These are phyloP conservation scores for Morinoia aosen DNA, from an alignment of 2,888 invertebrate species.

Conservation along the genomic window DNA sequence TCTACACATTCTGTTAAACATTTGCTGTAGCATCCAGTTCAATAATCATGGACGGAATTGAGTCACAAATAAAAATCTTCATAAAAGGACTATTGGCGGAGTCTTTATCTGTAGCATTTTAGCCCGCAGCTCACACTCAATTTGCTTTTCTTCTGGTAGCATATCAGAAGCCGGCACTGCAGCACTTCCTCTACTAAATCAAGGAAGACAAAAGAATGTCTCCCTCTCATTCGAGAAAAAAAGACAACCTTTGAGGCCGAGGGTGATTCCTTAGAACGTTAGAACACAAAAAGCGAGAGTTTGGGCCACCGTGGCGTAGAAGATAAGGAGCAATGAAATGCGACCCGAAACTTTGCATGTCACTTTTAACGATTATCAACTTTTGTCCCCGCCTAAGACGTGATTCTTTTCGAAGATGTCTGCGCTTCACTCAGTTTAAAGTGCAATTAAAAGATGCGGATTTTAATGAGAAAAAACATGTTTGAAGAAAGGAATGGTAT, in stretches of 20 bases:
- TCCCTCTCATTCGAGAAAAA: constrained; percentile 32
- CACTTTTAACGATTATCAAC: neutral
- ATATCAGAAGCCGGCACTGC: constrained; percentile 1
- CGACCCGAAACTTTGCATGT: neutral
- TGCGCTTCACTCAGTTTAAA: neutral
- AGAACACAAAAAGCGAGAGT: neutral
- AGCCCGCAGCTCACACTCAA: neutral
- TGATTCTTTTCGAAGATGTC: neutral
- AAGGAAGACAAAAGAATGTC: constrained; percentile 43
- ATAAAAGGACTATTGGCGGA: neutral
- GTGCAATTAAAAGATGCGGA: neutral
- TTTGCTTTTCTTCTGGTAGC: neutral
- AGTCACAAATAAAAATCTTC: neutral
- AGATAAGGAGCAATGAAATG: constrained; percentile 26
- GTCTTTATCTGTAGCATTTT: neutral
- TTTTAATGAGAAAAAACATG: neutral
- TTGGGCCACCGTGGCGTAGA: neutral
- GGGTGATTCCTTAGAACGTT: neutral
- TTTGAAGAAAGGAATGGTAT: neutral
- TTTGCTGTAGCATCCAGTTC: neutral
- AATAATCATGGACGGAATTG: neutral
- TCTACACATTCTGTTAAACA: neutral
- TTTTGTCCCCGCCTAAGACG: neutral
- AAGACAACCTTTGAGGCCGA: neutral
- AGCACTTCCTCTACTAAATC: neutral